These are phyloP conservation scores for Parauchenoglanis punctatus DNA, from an alignment of 2,797 vertebrate species.

Conservation along the genomic window DNA sequence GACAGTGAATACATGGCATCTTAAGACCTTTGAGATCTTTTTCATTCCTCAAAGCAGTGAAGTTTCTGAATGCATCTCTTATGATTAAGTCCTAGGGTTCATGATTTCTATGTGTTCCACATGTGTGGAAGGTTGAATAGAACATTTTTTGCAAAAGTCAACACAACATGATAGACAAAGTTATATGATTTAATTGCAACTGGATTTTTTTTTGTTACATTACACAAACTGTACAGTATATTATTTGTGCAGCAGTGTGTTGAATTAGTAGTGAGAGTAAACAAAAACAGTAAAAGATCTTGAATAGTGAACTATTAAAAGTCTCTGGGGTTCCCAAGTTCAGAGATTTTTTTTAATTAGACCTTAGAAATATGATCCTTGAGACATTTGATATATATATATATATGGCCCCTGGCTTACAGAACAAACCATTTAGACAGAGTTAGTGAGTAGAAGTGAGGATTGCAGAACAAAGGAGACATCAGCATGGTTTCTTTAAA, in stretches of 20 bases:
- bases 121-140: not conserved
- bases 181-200: conserved; percentile 4
- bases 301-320: not conserved
- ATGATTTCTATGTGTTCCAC: conserved; percentile 23
- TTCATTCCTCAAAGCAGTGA: conserved; percentile 44
- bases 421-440: not conserved
- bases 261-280: not conserved
- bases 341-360: not conserved
- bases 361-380: conserved; percentile 14
- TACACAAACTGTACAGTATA: not conserved
- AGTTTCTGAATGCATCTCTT: conserved; percentile 30
- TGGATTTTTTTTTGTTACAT: not conserved
- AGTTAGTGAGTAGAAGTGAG: not conserved
- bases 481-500: not conserved
- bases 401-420: not conserved
- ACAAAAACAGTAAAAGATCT: not conserved
- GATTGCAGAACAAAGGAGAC: no score
- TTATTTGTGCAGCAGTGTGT: not conserved
- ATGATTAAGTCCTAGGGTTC: conserved; percentile 27
- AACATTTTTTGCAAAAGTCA: not conserved
- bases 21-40: conserved; percentile 61
- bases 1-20: conserved; percentile 64
- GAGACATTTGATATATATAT: conserved; percentile 15
- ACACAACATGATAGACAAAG: not conserved
- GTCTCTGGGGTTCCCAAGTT: not conserved